Percentiles rank a stretch among this genome's conserved stretches.
Conservation (phyloP, 1,140 invertebrate species). For the Ladona fulva region DNA sequence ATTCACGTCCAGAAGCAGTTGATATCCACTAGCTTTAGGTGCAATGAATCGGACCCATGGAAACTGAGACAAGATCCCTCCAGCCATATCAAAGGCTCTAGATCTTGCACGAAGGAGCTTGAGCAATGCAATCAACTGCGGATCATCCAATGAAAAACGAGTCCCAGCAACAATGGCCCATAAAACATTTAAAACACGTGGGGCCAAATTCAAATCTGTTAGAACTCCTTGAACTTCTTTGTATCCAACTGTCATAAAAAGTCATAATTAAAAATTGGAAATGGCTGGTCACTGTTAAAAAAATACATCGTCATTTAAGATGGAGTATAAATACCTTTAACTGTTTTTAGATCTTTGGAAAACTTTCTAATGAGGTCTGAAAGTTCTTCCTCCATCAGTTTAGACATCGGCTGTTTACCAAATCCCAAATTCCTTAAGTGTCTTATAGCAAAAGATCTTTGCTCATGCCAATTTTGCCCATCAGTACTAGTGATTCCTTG, state of each 20-base stretch:
- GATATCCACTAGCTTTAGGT: slow-evolving; percentile 56
- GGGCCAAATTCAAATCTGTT: slow-evolving; percentile 29
- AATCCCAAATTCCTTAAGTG: slow-evolving; percentile 63
- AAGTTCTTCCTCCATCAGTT: slow-evolving; percentile 57
- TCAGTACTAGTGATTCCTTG: slow-evolving; percentile 66
- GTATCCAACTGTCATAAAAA: background rate
- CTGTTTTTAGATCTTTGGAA: slow-evolving; percentile 32
- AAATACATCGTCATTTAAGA: too few species aligned
- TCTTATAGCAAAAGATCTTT: slow-evolving; percentile 60
- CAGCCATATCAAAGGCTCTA: slow-evolving; percentile 51
- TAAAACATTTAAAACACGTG: slow-evolving; percentile 60
- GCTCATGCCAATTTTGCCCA: slow-evolving; percentile 61
- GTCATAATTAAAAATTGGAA: too few species aligned
- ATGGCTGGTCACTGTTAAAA: too few species aligned
- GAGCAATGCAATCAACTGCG: slow-evolving; percentile 47
- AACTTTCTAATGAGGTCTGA: slow-evolving; percentile 28
- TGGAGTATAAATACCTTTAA: background rate
- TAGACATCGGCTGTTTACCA: slow-evolving; percentile 60
- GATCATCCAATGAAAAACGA: slow-evolving; percentile 38
- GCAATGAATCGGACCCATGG: slow-evolving; percentile 60
- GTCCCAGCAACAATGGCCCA: slow-evolving; percentile 63
- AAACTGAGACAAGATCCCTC: slow-evolving; percentile 54
- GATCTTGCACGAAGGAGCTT: slow-evolving; percentile 39
- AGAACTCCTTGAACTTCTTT: background rate
- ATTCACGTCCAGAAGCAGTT: slow-evolving; percentile 53